Evolutionary conservation across 2,888 invertebrate genomes (phyloP).

Genomic region (Melanotus villosus): DNA sequence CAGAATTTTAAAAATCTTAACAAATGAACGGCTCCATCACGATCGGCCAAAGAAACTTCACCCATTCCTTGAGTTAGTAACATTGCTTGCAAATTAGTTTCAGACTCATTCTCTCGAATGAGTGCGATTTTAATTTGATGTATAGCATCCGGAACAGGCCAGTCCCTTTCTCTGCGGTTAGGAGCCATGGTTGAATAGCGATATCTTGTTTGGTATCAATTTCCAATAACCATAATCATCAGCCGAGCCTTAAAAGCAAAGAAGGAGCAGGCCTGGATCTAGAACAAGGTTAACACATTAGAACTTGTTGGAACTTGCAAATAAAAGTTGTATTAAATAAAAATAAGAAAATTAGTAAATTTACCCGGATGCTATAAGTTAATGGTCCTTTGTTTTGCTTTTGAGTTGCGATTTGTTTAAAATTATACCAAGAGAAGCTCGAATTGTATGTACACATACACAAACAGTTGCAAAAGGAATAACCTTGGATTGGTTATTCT

Average conservation of each 20-base stretch:
- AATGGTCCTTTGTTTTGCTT: not conserved
- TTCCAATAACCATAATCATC: slow-evolving; percentile 45
- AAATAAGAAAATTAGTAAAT: no score
- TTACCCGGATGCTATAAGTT: slow-evolving; percentile 51
- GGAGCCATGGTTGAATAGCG: slow-evolving; percentile 56
- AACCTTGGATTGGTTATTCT: slow-evolving; percentile 9
- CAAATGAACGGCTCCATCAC: slow-evolving; percentile 87
- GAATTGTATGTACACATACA: slow-evolving; percentile 6
- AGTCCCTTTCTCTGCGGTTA: slow-evolving; percentile 64
- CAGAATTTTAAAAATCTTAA: slow-evolving; percentile 87
- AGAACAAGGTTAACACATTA: slow-evolving; percentile 22
- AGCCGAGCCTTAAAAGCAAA: slow-evolving; percentile 49
- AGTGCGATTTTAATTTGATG: slow-evolving; percentile 62
- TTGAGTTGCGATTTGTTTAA: not conserved
- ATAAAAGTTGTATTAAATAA: no score
- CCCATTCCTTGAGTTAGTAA: slow-evolving; percentile 65
- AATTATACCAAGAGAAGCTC: not conserved
- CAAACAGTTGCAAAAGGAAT: slow-evolving; percentile 17
- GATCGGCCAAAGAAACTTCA: slow-evolving; percentile 82
- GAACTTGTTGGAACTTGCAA: no score
- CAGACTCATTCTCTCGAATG: slow-evolving; percentile 58
- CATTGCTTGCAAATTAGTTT: slow-evolving; percentile 57
- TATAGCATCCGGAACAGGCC: slow-evolving; percentile 66
- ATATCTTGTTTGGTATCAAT: slow-evolving; percentile 25
- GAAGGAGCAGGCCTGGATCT: slow-evolving; percentile 54